Evolutionary conservation across 2,797 vertebrate species (phyloP).

Genomic region (Brachyrhaphis roseni): DNA sequence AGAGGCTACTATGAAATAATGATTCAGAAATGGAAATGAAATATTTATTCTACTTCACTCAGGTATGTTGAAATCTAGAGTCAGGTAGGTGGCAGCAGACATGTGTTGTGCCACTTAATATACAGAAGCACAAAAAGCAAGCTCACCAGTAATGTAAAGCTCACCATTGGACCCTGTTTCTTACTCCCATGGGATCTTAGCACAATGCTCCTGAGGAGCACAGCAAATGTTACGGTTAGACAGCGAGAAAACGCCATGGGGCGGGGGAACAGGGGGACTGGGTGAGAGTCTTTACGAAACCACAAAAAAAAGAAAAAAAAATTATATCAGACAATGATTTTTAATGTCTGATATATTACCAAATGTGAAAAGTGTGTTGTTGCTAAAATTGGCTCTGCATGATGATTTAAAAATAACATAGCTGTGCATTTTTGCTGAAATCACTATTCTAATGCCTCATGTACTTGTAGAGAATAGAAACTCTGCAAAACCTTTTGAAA

Average conservation of each 20-base stretch:
- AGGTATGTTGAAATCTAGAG: neutral
- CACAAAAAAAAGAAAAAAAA: too few relatives aligned
- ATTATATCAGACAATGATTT: neutral
- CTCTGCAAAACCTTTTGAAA: too few relatives aligned
- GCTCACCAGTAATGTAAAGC: too few relatives aligned
- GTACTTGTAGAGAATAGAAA: too few relatives aligned
- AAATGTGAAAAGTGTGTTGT: neutral
- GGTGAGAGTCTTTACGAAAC: too few relatives aligned
- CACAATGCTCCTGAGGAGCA: too few relatives aligned
- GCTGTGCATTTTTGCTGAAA: neutral
- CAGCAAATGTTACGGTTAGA: too few relatives aligned
- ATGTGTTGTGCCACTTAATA: neutral
- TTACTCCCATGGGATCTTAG: too few relatives aligned
- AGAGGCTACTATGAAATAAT: neutral
- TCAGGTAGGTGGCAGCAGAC: neutral
- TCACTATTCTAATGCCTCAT: neutral
- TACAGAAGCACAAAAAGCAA: neutral
- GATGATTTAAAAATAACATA: neutral
- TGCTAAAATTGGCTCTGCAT: neutral
- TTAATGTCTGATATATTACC: neutral
- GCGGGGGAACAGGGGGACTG: too few relatives aligned
- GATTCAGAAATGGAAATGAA: neutral
- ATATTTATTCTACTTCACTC: neutral
- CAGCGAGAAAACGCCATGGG: too few relatives aligned
- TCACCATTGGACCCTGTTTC: too few relatives aligned